Base-by-base conservation (phyloP, 2,797 vertebrate genomes). In the Hyperoplus lanceolatus region DNA sequence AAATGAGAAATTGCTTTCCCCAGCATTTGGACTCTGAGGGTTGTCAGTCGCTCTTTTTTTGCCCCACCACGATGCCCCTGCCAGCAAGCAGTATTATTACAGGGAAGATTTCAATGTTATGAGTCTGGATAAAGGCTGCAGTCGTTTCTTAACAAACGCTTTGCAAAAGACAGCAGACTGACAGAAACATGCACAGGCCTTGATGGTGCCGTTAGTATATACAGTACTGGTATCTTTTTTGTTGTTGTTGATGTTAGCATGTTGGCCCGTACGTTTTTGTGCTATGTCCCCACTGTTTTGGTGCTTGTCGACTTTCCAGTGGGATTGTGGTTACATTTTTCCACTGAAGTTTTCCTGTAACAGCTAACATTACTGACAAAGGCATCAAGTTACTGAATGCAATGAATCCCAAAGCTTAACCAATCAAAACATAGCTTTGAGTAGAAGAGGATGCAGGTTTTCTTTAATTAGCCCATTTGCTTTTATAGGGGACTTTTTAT, bases 81-180 rank as follows among this genome's bases (percentile, higher is more conserved):
- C 29, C 29, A 29, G 29, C 29, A 29, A 29, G 29, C 29, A 29
- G 29, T 29, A 29, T 3, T 29, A 29, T 29, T 29, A 29, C 29
- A 29, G 29, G 8, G 46, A 41, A 65, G 10, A 59, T 48, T 43
- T 59, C 9, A 63, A 58, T 16, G 55, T 21, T 53, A 59, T 13
- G 41, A 51, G 62, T 18, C 12, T 75, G 7, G 14, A 50, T 51
- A 38, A 57, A 42, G 16, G 14, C 46, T 21, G 39, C 45, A 38
- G 59, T 77, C 4, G 50, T 63, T 57, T 68, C n/a, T 21, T 11
- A 15, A 41, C 0, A 1, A 15, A 36, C 18, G 8, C 11, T 6
- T 12, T 13, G 15, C 15, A 54, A 73, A 50, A 55, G 48, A 18
- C 48, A 67, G 73, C 43, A 48, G 64, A 48, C n/a, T 49, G 63